phyloP scores from a whole-genome alignment of 2,797 vertebrate genomes.

The Cossypha heuglini region DNA sequence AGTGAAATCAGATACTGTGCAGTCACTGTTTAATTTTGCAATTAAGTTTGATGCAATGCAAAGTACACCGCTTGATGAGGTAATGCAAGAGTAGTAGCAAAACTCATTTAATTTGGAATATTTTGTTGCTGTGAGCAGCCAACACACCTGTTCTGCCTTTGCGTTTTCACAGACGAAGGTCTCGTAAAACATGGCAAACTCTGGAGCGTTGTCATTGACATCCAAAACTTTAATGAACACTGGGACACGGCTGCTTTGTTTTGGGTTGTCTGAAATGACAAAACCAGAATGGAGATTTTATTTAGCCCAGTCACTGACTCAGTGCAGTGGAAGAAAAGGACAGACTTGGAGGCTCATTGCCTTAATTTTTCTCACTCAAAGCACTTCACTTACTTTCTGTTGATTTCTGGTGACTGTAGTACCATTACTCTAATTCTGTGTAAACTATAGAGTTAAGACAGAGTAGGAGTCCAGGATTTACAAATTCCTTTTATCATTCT shows the following conservation, averaged over 20 bases:
- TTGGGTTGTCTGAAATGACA: conserved; percentile 84
- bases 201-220: conserved; percentile 93
- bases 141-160: conserved; percentile 89
- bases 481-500: not conserved
- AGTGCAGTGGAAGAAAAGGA: not conserved
- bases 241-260: conserved; percentile 85
- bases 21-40: conserved; percentile 16
- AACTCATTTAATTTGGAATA: not conserved
- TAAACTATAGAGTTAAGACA: not conserved
- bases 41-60: not conserved
- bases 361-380: not conserved
- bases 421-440: not conserved
- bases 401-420: not conserved
- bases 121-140: not conserved
- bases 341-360: not conserved
- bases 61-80: not conserved
- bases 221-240: conserved; percentile 90
- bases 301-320: not conserved
- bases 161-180: conserved; percentile 94
- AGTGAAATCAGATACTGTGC: not conserved
- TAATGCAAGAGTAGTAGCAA: not conserved
- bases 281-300: conserved; percentile 40
- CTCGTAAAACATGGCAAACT: conserved; percentile 89
- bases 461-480: not conserved
- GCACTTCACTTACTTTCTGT: not conserved